Base-by-base conservation (phyloP, 2,888 invertebrate genomes). In the Cepaea hortensis region DNA sequence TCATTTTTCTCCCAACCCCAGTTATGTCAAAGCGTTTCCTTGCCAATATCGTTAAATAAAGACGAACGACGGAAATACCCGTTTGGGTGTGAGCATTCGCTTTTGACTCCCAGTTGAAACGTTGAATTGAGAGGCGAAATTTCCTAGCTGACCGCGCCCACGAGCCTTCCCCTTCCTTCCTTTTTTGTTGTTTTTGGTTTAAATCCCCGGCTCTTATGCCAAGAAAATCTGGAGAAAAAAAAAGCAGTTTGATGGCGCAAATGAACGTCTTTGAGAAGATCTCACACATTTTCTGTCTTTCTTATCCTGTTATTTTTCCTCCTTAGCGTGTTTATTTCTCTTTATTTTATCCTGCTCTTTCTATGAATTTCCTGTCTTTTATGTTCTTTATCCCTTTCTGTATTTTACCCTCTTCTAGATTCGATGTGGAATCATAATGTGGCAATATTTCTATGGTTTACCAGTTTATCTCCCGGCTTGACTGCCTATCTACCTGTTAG, bases 181-280 rank as follows among this genome's bases (percentile, higher is more conserved):
- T 55, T 55, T 55, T 55, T 55, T 55, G 11, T 11, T 55, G 6
- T 55, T 55, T 55, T 46, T 48, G 18, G 46, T 48, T 75, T 75
- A 48, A 75, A 48, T 50, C 75, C 11, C 15, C 48, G 18, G 75
- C 50, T 75, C 75, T 75, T 75, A 20, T 75, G 75, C 48, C 75
- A 75, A 75, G 75, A 75, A 75, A 46, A 75, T 75, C 75, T 48
- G 48, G 35, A 35, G 35, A 35, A 35, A 35, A 35, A 75, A 75
- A 75, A 75, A 46, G 48, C 48, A 48, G 75, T 20, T 75, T 75
- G 75, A 75, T 75, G 75, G 48, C 75, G 75, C 75, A 75, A 75
- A 75, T 75, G 75, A 75, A 75, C 48, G 48, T 75, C 75, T 75
- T 75, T 75, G 48, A 50, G 75, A 50, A 48, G 48, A 75, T 75